Percentiles rank a stretch among this genome's conserved stretches.
Evolutionary conservation across 2,113 vertebrate genomes (phyloP).

Genomic region (Cercocebus atys): DNA sequence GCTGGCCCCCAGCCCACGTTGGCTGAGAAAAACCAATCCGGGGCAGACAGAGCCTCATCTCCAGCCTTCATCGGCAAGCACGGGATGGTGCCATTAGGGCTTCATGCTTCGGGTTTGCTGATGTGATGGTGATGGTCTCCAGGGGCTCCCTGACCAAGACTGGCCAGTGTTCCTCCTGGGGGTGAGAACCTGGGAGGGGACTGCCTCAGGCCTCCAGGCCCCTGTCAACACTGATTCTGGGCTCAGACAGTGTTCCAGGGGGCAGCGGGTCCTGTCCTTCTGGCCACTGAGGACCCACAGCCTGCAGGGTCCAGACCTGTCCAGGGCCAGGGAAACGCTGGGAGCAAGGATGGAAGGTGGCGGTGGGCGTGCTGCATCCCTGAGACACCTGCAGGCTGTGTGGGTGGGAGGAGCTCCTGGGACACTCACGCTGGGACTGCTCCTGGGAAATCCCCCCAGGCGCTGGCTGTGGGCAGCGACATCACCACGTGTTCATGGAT

Average conservation of each 20-base stretch:
- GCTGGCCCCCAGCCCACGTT: not conserved
- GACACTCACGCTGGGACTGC: not conserved
- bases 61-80: not conserved
- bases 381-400: not conserved
- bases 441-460: not conserved
- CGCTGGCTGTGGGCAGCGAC: fast-evolving
- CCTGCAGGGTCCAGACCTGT: too few relatives aligned
- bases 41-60: not conserved
- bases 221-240: not conserved
- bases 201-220: not conserved
- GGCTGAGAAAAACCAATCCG: not conserved
- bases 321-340: not conserved
- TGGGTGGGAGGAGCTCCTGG: not conserved
- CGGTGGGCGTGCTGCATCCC: not conserved
- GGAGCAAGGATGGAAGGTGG: not conserved
- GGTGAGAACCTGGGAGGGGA: not conserved
- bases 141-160: not conserved
- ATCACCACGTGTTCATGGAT: fast-evolving
- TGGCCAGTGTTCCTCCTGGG: not conserved
- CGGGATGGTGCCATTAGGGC: fast-evolving
- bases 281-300: fast-evolving
- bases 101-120: not conserved
- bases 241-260: not conserved
- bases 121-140: not conserved
- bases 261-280: not conserved